Base-by-base conservation (phyloP, 2,113 vertebrate genomes). In the Arizona elegans region DNA sequence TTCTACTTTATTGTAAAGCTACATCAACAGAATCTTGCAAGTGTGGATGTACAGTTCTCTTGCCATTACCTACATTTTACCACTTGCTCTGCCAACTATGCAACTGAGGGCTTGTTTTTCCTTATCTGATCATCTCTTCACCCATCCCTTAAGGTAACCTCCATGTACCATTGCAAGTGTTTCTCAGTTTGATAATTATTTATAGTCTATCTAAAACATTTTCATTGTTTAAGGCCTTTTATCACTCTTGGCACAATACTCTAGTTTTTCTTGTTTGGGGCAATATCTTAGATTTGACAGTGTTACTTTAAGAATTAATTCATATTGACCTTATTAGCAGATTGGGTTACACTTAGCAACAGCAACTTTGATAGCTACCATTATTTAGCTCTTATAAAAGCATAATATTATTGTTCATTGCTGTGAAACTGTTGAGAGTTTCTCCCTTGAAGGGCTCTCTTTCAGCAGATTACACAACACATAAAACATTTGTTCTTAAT, bases 401-500 rank as follows among this genome's bases (percentile, higher is more conserved):
- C n/a, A 54, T 93, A 54, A 93, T 59, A 93, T 58, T 93, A 87
- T 91, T 91, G 62, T 93, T 58, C 65, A 91, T 85, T 54, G 86
- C 59, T 91, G 43, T 93, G 88, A 88, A 93, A 59, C 86, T 85
- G 86, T 91, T 90, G 26, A 88, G 93, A 43, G 47, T 91, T 93
- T 81, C 90, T 91, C 54, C 86, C 43, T 89, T 65, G 86, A 65
- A 81, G 53, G 89, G 90, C 88, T 88, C 58, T 55, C 86, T 93
- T 59, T 81, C 59, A 93, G 23, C 86, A 91, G 90, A 88, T 65
- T 88, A 52, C 47, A 85, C 9, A 47, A 91, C 43, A 88, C 65
- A 59, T 93, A 87, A 93, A 93, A 55, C 87, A 93, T 93, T 93
- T 91, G 65, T 93, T 93, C 90, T 88, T 88, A 93, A 93, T 85